Base-by-base conservation (phyloP, 2,113 vertebrate species). In the Crotalus viridis region DNA sequence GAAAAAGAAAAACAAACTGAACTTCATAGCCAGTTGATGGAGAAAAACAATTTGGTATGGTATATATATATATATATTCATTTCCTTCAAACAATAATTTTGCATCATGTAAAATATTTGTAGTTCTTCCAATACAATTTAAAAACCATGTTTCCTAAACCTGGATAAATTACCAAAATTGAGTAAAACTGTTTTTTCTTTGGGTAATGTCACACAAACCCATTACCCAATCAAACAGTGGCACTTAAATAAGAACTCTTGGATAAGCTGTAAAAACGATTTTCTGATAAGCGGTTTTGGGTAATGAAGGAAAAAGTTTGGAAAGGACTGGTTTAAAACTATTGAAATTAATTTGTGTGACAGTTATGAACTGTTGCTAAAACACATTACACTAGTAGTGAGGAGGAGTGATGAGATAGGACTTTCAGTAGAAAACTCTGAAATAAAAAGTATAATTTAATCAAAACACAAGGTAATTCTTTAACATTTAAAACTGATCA, bases 1-100 rank as follows among this genome's bases (percentile, higher is more conserved):
- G 97, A 98, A 26, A 56, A 98, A 94, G 98, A 98, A 94, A 99
- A 98, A 89, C 97, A 97, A 22, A 96, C 96, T 4, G 96, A 97
- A 89, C 95, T 96, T 54, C 93, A 97, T 61, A 96, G 91, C 10
- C 93, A 97, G 0, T 95, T 98, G 43, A 97, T 96, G 19, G 97
- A 98, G 59, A 98, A 97, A 96, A 98, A 98, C 52, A 97, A 92
- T 69, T 97, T 98, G 98, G 99, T 99, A 90, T 46, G 90, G 21
- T 39, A 19, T 89, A 46, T 61, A 17, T 43, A 92, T 33, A 59
- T 39, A 39, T 5, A 21, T 51, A 93, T 92, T 3, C 13, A 89
- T 92, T 57, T 1, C 0, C 1, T 91, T 91, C 91, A 43, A 88
- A 3, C 64, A 89, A 33, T 28, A 22, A 4, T 48, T 26, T 89